A percentile compares a stretch with the other conserved stretches of the same genome.
Conservation (phyloP, 2,797 vertebrate genomes). For the Cheirogaleus major region DNA sequence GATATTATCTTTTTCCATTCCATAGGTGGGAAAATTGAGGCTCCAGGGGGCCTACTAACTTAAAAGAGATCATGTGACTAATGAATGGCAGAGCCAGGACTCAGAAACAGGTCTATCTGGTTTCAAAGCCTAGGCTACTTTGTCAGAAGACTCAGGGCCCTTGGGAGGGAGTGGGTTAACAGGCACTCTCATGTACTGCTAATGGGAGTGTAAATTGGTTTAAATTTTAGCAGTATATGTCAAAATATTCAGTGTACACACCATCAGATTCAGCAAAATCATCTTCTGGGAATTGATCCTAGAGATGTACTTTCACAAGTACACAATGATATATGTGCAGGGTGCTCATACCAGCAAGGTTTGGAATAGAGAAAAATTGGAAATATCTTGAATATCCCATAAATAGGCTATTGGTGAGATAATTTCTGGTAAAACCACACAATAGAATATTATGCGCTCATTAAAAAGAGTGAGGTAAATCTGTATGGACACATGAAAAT, state of each 20-base stretch:
- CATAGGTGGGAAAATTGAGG: constrained; percentile 4
- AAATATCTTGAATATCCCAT: background rate
- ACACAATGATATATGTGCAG: background rate
- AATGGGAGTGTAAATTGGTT: background rate
- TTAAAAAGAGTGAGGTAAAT: constrained; percentile 12
- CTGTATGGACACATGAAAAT: background rate
- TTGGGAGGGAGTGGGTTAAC: background rate
- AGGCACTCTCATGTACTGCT: background rate
- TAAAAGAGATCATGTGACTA: background rate
- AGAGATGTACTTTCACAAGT: background rate
- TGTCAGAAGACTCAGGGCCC: background rate
- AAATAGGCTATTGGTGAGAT: background rate
- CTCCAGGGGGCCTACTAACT: background rate
- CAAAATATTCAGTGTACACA: background rate
- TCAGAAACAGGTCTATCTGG: background rate
- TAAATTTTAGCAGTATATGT: background rate
- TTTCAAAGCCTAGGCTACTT: background rate
- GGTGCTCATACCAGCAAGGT: background rate
- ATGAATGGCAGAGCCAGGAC: background rate
- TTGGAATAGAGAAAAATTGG: background rate
- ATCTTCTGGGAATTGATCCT: background rate
- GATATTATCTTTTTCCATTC: background rate
- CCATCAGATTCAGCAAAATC: background rate
- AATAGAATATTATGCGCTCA: background rate
- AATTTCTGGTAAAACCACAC: background rate